Evolutionary conservation across 2,888 invertebrate genomes (phyloP).

Genomic region (Lasioglossum oenotherae): DNA sequence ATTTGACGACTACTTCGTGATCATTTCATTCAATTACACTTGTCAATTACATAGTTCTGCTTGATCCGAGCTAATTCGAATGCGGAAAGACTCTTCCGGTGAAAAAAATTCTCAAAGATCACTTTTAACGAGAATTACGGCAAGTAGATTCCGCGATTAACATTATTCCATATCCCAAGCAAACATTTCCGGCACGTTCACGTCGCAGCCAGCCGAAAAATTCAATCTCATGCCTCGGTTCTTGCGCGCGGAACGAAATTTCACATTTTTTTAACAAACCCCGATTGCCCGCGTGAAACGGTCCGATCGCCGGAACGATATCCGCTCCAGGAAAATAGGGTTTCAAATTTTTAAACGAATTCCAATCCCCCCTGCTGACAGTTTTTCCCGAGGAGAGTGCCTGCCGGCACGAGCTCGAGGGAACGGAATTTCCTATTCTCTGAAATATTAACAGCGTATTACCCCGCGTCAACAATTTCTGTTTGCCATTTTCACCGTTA

Average conservation of each 20-base stretch:
- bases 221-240: neutral
- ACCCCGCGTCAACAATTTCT: neutral
- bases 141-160: neutral
- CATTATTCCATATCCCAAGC: neutral
- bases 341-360: conserved; percentile 32
- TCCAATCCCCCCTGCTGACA: conserved; percentile 19
- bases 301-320: conserved; percentile 30
- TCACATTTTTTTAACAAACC: conserved; percentile 1
- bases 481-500: neutral
- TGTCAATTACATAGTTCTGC: neutral
- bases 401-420: neutral
- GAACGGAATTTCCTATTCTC: neutral
- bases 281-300: neutral
- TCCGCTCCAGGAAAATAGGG: conserved; percentile 15
- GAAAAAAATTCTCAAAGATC: neutral
- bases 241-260: neutral
- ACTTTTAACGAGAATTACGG: neutral
- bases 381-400: neutral
- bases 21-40: neutral
- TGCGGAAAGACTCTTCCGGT: neutral
- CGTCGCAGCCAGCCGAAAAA: neutral
- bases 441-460: conserved; percentile 10
- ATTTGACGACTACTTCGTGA: neutral
- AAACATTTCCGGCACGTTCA: neutral
- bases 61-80: neutral